Percentiles rank a stretch among this genome's conserved stretches.
Evolutionary conservation across 2,888 invertebrate species (phyloP).

Genomic region (Minunthozetes semirufus): DNA sequence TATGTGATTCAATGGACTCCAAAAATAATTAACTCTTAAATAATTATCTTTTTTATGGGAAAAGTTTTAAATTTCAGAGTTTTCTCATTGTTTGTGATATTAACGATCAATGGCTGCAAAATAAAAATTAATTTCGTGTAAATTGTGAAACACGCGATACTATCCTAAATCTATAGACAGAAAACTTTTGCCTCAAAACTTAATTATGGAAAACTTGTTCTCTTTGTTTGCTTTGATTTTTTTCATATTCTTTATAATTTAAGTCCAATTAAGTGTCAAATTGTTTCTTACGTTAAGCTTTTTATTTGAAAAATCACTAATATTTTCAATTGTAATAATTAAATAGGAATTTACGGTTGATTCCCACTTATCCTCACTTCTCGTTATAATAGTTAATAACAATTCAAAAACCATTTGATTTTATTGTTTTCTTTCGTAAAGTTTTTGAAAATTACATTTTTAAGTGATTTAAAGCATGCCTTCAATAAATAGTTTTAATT

Average conservation of each 20-base stretch:
- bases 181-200: not conserved
- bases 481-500: too few species aligned
- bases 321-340: too few species aligned
- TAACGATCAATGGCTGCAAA: not conserved
- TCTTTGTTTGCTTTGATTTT: not conserved
- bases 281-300: not conserved
- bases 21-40: slow-evolving; percentile 4
- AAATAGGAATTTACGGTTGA: too few species aligned
- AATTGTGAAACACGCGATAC: slow-evolving; percentile 19
- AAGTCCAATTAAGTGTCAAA: not conserved
- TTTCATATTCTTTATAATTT: not conserved
- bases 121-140: not conserved
- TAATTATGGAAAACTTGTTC: slow-evolving; percentile 10
- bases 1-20: slow-evolving; percentile 4
- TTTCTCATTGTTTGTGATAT: slow-evolving; percentile 16
- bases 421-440: too few species aligned
- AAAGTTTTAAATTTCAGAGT: not conserved
- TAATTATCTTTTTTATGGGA: not conserved
- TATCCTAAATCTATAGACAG: not conserved
- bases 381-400: too few species aligned
- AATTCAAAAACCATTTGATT: too few species aligned
- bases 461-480: too few species aligned
- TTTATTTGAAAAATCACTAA: not conserved
- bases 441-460: too few species aligned
- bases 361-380: too few species aligned